Evolutionary conservation across 2,888 invertebrate species (phyloP).

Genomic region (Venusia cambrica): DNA sequence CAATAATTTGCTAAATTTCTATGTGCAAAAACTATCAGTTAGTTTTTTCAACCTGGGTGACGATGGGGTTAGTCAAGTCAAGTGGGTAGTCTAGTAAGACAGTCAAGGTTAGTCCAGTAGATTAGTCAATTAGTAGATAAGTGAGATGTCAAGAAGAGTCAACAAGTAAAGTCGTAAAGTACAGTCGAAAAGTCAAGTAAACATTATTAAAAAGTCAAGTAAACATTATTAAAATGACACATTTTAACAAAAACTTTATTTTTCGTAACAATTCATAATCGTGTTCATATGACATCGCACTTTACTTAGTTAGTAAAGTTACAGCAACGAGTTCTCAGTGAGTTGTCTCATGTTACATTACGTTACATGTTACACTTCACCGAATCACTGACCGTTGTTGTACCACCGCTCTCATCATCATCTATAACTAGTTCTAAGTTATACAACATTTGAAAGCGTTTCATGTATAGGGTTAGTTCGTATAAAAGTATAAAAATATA

Average conservation of each 20-base stretch:
- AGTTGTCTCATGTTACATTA: conserved; percentile 20
- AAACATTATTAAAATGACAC: conserved; percentile 41
- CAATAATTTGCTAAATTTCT: too few relatives aligned
- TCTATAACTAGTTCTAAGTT: conserved; percentile 41
- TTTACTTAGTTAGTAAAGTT: conserved; percentile 57
- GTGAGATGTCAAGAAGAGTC: conserved; percentile 63
- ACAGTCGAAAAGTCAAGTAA: conserved; percentile 28
- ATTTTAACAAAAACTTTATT: conserved; percentile 55
- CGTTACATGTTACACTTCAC: conserved; percentile 25
- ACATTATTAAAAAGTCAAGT: conserved; percentile 30
- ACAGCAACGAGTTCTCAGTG: conserved; percentile 28
- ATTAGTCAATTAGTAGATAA: conserved; percentile 47
- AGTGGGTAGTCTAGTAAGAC: conserved; percentile 42
- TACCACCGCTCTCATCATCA: conserved; percentile 46
- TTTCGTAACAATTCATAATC: conserved; percentile 48
- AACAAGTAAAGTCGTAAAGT: conserved; percentile 16
- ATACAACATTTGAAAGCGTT: conserved; percentile 48
- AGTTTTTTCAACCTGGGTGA: conserved; percentile 13
- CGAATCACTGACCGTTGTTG: conserved; percentile 33
- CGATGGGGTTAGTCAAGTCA: conserved; percentile 38
- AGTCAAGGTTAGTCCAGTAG: conserved; percentile 29
- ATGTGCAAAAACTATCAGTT: too few relatives aligned
- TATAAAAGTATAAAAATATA: conserved; percentile 47
- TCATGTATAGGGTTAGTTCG: conserved; percentile 42
- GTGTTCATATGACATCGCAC: conserved; percentile 70